Evolutionary conservation across 2,113 vertebrate genomes (phyloP).

Genomic region (Alligator sinensis): DNA sequence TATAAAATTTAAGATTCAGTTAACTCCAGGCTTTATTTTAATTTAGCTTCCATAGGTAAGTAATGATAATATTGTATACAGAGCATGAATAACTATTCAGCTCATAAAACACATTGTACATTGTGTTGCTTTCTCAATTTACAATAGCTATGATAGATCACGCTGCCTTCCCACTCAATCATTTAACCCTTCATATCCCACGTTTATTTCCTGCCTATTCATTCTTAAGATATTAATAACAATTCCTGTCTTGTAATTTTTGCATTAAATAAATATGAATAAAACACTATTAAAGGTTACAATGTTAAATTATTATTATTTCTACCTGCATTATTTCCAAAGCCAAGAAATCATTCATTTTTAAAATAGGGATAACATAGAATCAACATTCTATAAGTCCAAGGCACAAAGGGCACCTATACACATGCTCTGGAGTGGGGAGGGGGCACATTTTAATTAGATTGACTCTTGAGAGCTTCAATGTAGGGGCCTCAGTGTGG

Average conservation of each 20-base stretch:
- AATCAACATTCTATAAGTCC: neutral
- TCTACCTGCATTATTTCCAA: neutral
- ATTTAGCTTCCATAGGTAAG: conserved; percentile 35
- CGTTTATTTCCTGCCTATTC: neutral
- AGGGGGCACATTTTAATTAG: too few species aligned
- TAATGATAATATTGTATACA: conserved; percentile 27
- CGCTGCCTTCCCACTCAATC: neutral
- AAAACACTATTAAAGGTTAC: neutral
- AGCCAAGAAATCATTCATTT: neutral
- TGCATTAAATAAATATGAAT: neutral
- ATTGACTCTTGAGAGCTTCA: too few species aligned
- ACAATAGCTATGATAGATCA: neutral
- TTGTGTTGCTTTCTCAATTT: conserved; percentile 26
- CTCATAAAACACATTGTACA: conserved; percentile 23
- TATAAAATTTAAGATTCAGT: conserved; percentile 51
- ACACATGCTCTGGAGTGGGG: too few species aligned
- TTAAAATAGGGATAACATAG: neutral
- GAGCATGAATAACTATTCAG: conserved; percentile 42
- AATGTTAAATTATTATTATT: neutral
- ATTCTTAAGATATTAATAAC: neutral
- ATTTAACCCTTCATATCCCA: conserved; percentile 29
- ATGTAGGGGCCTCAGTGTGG: too few species aligned
- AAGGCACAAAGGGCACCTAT: neutral
- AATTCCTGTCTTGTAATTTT: neutral
- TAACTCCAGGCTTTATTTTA: conserved; percentile 46